phyloP scores from a whole-genome alignment of 1,140 invertebrate genomes.

The Platyscapa corneri region DNA sequence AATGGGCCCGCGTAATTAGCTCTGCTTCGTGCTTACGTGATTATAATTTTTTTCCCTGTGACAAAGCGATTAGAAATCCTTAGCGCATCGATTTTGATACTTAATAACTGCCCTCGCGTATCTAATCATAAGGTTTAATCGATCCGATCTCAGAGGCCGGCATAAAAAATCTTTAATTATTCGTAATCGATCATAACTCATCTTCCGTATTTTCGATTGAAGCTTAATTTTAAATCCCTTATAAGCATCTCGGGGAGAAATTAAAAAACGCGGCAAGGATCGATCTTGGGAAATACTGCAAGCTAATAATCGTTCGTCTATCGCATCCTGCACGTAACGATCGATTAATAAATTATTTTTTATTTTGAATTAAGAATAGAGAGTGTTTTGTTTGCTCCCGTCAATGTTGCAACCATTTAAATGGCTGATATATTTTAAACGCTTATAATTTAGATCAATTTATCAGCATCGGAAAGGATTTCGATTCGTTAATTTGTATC shows the following conservation, averaged over 20 bases:
- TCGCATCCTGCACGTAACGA: too few species aligned
- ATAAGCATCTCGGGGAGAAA: neutral
- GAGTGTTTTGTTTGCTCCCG: too few species aligned
- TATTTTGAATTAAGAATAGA: too few species aligned
- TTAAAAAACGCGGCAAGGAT: neutral
- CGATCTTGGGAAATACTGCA: neutral
- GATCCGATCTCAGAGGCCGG: neutral
- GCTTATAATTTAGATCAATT: too few species aligned
- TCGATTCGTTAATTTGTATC: too few species aligned
- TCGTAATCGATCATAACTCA: neutral
- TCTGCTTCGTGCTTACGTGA: neutral
- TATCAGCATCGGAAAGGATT: too few species aligned
- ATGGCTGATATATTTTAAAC: too few species aligned
- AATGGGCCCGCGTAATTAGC: neutral
- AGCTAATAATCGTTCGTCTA: neutral
- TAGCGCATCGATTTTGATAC: neutral
- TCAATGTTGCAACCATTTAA: too few species aligned
- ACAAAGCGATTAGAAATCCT: neutral
- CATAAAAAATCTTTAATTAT: neutral
- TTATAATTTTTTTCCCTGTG: neutral
- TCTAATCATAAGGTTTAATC: neutral
- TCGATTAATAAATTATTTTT: too few species aligned
- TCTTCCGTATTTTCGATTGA: neutral
- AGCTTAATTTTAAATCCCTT: neutral
- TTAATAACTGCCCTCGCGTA: neutral